A percentile compares a stretch with the other conserved stretches of the same genome.
These are phyloP conservation scores for Rhopalosiphum maidis DNA, from an alignment of 1,140 invertebrate species.

Conservation along the genomic window DNA sequence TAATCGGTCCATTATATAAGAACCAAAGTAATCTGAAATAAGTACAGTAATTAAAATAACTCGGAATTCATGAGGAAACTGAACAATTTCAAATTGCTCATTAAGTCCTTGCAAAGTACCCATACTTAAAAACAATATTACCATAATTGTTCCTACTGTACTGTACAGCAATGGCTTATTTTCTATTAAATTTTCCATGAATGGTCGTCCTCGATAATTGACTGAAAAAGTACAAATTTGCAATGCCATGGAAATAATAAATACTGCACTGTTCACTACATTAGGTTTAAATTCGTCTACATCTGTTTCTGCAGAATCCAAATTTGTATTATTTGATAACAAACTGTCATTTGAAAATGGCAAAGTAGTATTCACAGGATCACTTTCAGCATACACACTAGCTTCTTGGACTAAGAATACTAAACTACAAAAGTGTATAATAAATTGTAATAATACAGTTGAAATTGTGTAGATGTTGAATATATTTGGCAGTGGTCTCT, in stretches of 20 bases:
- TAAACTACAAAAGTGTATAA: conserved; percentile 91
- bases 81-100: conserved; percentile 86
- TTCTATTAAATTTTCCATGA: conserved; percentile 94
- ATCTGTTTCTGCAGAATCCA: conserved; percentile 64
- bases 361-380: neutral
- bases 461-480: conserved; percentile 98
- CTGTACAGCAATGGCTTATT: conserved; percentile 94
- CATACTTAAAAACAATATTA: conserved; percentile 78
- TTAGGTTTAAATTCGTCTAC: conserved; percentile 90
- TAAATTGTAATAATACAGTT: conserved; percentile 94
- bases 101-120: conserved; percentile 80
- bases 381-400: conserved; percentile 61
- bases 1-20: conserved; percentile 82
- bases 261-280: conserved; percentile 96
- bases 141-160: conserved; percentile 75
- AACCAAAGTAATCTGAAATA: conserved; percentile 80
- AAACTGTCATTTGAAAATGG: neutral
- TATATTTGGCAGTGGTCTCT: conserved; percentile 96
- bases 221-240: conserved; percentile 98
- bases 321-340: neutral
- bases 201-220: conserved; percentile 98
- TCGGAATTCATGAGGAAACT: conserved; percentile 90
- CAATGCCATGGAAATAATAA: conserved; percentile 95
- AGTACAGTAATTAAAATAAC: conserved; percentile 79
- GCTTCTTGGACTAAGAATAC: conserved; percentile 89